phyloP scores from a whole-genome alignment of 2,888 invertebrate species.

The Noctua fimbriata region DNA sequence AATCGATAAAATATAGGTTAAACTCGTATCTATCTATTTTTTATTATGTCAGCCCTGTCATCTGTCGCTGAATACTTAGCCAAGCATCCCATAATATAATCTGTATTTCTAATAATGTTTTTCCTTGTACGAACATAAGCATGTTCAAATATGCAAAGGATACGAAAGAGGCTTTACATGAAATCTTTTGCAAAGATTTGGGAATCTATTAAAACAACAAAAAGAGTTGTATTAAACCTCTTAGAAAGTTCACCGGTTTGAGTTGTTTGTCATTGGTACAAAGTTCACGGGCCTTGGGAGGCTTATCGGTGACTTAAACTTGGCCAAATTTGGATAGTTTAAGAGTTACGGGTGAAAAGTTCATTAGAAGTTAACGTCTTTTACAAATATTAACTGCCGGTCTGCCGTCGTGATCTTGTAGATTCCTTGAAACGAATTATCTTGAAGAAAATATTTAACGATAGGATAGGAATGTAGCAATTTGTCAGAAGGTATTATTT shows the following conservation, averaged over 20 bases:
- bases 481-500: conserved; percentile 18
- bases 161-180: conserved; percentile 48
- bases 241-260: conserved; percentile 60
- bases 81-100: conserved; percentile 17
- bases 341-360: conserved; percentile 65
- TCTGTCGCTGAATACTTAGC: conserved; percentile 14
- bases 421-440: conserved; percentile 30
- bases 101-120: conserved; percentile 31
- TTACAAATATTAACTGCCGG: conserved; percentile 52
- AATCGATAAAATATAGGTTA: conserved; percentile 21
- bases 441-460: conserved; percentile 19
- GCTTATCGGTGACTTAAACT: conserved; percentile 66
- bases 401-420: conserved; percentile 45
- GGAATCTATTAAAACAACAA: conserved; percentile 64
- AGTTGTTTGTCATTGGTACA: conserved; percentile 68
- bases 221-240: conserved; percentile 65
- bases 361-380: conserved; percentile 58
- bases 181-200: conserved; percentile 55
- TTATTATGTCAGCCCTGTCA: conserved; percentile 15
- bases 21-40: neutral
- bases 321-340: conserved; percentile 66
- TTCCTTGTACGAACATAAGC: conserved; percentile 29
- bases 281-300: conserved; percentile 57
- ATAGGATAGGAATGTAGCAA: conserved; percentile 8
- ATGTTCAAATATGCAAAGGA: conserved; percentile 56